Evolutionary conservation across 2,797 vertebrate species (phyloP).

Genomic region (Argya squamiceps): DNA sequence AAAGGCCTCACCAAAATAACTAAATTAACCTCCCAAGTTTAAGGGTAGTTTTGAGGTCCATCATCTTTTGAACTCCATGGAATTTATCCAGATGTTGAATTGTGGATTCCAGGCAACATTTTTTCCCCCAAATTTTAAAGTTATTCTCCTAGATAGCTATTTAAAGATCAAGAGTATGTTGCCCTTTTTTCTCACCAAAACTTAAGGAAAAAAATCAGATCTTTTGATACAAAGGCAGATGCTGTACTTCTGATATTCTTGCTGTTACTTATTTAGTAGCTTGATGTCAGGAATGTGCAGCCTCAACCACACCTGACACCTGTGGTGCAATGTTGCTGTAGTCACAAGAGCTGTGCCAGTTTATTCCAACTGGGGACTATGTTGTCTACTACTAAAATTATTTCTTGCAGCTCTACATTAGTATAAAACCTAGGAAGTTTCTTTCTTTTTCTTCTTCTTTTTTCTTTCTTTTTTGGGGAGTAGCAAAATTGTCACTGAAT

Average conservation of each 20-base stretch:
- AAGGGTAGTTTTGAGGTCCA: background rate
- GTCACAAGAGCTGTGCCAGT: background rate
- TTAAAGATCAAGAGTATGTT: background rate
- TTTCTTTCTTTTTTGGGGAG: fast-evolving
- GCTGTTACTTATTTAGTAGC: background rate
- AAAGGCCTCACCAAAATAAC: background rate
- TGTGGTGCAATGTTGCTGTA: background rate
- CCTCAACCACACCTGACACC: background rate
- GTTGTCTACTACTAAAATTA: background rate
- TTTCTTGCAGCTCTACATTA: background rate
- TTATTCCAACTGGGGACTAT: background rate
- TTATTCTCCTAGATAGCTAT: background rate
- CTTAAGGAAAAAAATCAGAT: background rate
- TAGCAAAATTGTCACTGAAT: background rate
- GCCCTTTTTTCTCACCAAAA: background rate
- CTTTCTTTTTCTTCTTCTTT: fast-evolving
- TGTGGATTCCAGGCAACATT: background rate
- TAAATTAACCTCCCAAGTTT: background rate
- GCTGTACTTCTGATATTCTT: background rate
- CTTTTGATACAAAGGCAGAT: background rate
- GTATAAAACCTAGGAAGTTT: background rate
- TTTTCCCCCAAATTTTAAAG: background rate
- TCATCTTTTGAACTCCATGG: background rate
- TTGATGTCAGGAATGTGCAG: background rate
- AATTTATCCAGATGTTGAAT: background rate